phyloP scores from a whole-genome alignment of 2,797 vertebrate genomes.

The Corythornis leucogaster region DNA sequence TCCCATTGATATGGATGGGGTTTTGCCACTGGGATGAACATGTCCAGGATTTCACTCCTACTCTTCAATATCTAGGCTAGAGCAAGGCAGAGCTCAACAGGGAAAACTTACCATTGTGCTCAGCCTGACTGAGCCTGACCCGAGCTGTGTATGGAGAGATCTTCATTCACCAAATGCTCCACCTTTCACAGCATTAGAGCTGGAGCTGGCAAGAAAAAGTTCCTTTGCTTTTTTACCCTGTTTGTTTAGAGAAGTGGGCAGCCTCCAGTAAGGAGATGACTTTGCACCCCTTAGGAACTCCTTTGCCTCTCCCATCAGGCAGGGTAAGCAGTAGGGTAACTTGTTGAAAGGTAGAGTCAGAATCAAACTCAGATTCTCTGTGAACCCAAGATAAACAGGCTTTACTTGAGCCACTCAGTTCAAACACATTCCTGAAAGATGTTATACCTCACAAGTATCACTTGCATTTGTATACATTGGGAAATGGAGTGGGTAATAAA shows the following conservation, averaged over 20 bases:
- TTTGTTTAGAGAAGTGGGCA: not conserved
- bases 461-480: slow-evolving; percentile 32
- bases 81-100: not conserved
- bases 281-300: not conserved
- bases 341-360: not conserved
- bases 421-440: slow-evolving; percentile 4
- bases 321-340: not conserved
- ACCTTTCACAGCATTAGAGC: not conserved
- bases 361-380: not conserved
- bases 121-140: not conserved
- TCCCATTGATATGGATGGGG: not conserved
- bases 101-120: not conserved
- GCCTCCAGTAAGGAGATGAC: not conserved
- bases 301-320: not conserved
- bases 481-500: slow-evolving; percentile 57
- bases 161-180: not conserved
- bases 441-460: slow-evolving; percentile 1
- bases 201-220: not conserved
- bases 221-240: not conserved
- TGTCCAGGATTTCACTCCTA: not conserved
- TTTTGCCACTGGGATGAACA: not conserved
- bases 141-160: not conserved
- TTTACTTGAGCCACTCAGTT: not conserved
- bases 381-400: not conserved
- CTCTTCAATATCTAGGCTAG: not conserved